Percentiles rank a stretch among this genome's conserved stretches.
phyloP scores from a whole-genome alignment of 2,113 vertebrate genomes.

The Rhagologus leucostigma region DNA sequence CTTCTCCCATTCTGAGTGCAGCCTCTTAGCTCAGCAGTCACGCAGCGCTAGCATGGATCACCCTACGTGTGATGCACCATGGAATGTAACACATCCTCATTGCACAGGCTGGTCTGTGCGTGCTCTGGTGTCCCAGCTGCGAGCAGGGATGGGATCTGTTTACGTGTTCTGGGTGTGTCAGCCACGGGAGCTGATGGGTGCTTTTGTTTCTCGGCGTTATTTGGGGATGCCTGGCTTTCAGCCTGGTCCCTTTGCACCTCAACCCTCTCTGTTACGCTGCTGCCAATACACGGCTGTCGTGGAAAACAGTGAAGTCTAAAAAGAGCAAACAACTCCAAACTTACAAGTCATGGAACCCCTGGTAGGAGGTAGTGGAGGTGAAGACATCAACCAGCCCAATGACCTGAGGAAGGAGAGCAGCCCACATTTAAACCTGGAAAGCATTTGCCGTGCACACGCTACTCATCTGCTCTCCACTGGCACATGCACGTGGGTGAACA shows the following conservation, averaged over 20 bases:
- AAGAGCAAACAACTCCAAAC: not conserved
- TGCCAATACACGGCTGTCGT: not conserved
- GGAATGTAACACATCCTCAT: not conserved
- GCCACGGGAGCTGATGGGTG: not conserved
- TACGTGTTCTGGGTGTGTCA: not conserved
- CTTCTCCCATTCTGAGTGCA: not conserved
- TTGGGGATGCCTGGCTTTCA: not conserved
- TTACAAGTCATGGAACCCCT: slow-evolving; percentile 92
- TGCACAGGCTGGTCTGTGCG: fast-evolving
- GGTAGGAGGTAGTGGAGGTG: slow-evolving; percentile 81
- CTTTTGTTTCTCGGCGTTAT: not conserved
- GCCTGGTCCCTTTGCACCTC: not conserved
- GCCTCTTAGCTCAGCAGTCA: not conserved
- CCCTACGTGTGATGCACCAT: fast-evolving
- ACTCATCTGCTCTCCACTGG: not conserved
- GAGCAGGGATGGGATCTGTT: not conserved
- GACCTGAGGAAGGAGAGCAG: slow-evolving; percentile 74
- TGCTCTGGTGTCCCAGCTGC: not conserved
- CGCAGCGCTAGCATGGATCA: not conserved
- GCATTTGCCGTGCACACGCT: not conserved
- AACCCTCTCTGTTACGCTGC: fast-evolving
- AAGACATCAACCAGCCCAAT: slow-evolving; percentile 93
- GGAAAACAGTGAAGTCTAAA: not conserved
- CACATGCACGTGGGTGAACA: not conserved
- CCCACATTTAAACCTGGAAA: not conserved